Evolutionary conservation across 2,113 vertebrate species (phyloP).

Genomic region (Gavialis gangeticus): DNA sequence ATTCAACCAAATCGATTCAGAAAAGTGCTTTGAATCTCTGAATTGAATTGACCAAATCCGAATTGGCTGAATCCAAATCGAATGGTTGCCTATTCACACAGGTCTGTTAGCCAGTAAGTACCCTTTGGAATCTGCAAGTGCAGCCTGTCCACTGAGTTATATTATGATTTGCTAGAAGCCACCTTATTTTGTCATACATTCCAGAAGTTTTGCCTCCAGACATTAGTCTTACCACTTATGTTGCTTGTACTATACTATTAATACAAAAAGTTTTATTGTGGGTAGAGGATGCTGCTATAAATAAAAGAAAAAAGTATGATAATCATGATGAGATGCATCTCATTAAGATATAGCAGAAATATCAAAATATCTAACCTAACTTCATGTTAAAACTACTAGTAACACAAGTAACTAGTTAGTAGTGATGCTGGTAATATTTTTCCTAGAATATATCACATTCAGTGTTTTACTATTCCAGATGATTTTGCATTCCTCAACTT

Average conservation of each 20-base stretch:
- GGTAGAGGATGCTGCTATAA: neutral
- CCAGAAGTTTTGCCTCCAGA: conserved; percentile 24
- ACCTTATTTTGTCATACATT: neutral
- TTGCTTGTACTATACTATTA: neutral
- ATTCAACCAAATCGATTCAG: no score
- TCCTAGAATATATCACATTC: neutral
- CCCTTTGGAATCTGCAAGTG: conserved; percentile 37
- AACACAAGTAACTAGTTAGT: neutral
- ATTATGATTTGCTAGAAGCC: conserved; percentile 14
- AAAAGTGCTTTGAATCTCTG: no score
- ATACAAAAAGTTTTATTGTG: neutral
- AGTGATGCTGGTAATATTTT: no score
- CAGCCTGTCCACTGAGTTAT: neutral
- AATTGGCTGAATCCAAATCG: no score
- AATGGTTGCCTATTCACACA: no score
- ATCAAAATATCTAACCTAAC: neutral
- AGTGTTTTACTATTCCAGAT: neutral
- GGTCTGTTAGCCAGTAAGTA: neutral
- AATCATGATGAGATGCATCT: rapidly evolving
- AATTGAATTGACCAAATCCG: no score
- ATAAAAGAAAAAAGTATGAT: neutral
- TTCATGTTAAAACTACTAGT: neutral
- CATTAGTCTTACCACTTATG: no score
- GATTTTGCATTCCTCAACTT: neutral
- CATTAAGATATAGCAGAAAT: neutral